A percentile compares a stretch with the other conserved stretches of the same genome.
Conservation (phyloP, 2,797 vertebrate species). For the Ficedula albicollis region DNA sequence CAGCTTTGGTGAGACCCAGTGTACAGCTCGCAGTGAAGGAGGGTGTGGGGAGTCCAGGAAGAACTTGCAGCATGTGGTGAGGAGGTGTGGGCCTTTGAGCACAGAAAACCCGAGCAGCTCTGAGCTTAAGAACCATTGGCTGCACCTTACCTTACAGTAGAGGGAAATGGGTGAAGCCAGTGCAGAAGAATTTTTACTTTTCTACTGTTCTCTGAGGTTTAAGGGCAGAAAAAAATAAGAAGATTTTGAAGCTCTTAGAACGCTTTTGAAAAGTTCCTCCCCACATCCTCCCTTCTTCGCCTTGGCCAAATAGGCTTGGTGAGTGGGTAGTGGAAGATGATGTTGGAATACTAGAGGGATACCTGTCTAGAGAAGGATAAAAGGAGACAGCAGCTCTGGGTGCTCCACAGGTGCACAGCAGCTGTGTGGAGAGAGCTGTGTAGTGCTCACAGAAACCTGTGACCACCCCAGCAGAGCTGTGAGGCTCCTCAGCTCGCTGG, state of each 20-base stretch:
- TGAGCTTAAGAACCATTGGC: neutral
- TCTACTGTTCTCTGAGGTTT: neutral
- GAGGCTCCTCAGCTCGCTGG: neutral
- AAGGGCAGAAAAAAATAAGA: neutral
- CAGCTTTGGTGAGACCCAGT: neutral
- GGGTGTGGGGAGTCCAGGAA: neutral
- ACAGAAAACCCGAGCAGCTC: neutral
- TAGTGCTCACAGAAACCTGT: neutral
- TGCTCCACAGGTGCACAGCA: neutral
- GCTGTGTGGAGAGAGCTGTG: neutral
- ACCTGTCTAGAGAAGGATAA: neutral
- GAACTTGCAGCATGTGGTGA: neutral
- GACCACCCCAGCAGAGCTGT: neutral
- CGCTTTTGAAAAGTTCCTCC: neutral
- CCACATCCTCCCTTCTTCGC: neutral
- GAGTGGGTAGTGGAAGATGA: neutral
- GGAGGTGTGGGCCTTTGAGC: neutral
- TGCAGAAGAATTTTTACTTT: neutral
- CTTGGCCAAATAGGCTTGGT: neutral
- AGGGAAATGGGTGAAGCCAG: neutral
- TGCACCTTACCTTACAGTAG: neutral
- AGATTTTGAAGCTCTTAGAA: neutral
- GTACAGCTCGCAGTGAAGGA: neutral
- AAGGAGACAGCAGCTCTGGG: neutral
- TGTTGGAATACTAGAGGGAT: neutral